Conservation (phyloP, 2,797 vertebrate genomes). For the Megalops cyprinoides region DNA sequence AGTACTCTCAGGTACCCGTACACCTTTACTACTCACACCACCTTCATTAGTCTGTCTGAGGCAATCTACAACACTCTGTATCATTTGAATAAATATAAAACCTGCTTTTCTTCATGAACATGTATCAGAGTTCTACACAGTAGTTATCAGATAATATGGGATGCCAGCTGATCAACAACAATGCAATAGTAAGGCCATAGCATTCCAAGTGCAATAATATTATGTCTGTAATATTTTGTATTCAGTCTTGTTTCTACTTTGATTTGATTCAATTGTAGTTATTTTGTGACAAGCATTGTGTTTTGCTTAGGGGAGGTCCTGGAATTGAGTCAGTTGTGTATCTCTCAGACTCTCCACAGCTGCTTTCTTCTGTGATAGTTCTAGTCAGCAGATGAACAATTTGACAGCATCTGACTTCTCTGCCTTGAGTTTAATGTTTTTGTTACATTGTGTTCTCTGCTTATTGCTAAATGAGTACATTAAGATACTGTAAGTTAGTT, state of each 20-base stretch:
- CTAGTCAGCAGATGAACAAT: too few relatives aligned
- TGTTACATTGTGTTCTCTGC: too few relatives aligned
- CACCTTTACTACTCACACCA: background rate
- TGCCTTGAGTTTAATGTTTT: too few relatives aligned
- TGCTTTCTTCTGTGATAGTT: too few relatives aligned
- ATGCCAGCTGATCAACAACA: background rate
- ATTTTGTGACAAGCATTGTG: background rate
- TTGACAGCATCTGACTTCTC: background rate
- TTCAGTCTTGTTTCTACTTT: too few relatives aligned
- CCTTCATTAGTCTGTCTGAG: background rate
- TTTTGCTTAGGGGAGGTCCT: background rate
- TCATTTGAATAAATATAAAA: too few relatives aligned
- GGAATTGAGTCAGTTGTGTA: too few relatives aligned
- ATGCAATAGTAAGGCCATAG: background rate
- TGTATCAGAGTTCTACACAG: background rate
- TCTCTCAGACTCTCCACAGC: too few relatives aligned
- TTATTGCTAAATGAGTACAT: too few relatives aligned
- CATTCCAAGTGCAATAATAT: background rate
- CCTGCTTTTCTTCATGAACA: background rate
- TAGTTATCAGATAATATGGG: background rate
- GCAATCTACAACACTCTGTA: background rate
- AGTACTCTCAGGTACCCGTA: constrained; percentile 23
- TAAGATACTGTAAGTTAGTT: too few relatives aligned
- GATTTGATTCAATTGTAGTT: background rate
- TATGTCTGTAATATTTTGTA: background rate